Percentiles rank a stretch among this genome's conserved stretches.
Evolutionary conservation across 2,113 vertebrate genomes (phyloP).

Genomic region (Phalacrocorax carbo): DNA sequence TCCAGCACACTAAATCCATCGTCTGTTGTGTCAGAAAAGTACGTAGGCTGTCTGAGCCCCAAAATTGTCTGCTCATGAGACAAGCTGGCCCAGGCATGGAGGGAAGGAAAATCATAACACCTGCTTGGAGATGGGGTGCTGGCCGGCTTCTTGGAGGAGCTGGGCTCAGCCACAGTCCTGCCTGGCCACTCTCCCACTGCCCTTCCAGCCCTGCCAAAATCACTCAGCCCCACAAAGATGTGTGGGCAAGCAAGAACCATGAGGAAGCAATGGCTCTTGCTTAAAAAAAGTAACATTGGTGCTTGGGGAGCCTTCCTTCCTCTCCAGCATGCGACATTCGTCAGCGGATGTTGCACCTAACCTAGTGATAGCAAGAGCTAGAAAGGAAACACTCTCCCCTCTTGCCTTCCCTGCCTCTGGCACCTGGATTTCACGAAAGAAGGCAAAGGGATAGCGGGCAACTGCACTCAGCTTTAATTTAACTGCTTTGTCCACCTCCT

Average conservation of each 20-base stretch:
- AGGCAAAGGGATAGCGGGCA: not conserved
- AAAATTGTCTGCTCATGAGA: not conserved
- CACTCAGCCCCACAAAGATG: not conserved
- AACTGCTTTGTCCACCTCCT: not conserved
- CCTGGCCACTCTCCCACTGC: not conserved
- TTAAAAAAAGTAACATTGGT: not conserved
- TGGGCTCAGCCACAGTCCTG: not conserved
- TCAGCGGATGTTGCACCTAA: not conserved
- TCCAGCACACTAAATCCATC: not conserved
- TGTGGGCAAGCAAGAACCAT: not conserved
- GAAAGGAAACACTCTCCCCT: not conserved
- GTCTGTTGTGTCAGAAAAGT: not conserved
- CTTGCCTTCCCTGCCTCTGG: not conserved
- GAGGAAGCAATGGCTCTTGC: not conserved
- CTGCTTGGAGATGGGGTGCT: not conserved
- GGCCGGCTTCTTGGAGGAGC: not conserved
- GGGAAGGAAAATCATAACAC: not conserved
- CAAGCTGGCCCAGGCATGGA: not conserved
- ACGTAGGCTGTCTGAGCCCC: not conserved
- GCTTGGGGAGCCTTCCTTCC: not conserved
- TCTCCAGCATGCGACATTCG: not conserved
- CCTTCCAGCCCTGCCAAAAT: not conserved
- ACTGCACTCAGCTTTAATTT: not conserved
- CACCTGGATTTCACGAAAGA: accelerated
- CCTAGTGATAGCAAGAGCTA: not conserved